Evolutionary conservation across 2,888 invertebrate genomes (phyloP).

Genomic region (Oscheius sp.): DNA sequence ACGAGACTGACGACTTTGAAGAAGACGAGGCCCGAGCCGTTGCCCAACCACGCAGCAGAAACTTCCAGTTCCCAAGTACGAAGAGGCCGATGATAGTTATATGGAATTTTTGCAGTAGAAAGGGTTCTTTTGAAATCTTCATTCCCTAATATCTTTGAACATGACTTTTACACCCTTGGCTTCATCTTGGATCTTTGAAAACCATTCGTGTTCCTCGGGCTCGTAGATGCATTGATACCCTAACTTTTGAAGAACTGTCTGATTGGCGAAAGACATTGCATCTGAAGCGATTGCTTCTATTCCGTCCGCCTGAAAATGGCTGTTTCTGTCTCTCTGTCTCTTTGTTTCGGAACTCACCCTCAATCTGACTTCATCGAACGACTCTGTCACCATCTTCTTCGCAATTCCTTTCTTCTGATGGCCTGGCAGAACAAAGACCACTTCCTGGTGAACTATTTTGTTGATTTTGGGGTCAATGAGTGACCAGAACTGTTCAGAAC

Average conservation of each 20-base stretch:
- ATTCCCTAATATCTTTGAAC: constrained; percentile 19
- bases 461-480: constrained; percentile 1
- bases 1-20: too few relatives aligned
- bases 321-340: background rate
- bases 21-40: too few relatives aligned
- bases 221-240: constrained; percentile 24
- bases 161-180: constrained; percentile 6
- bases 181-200: constrained; percentile 4
- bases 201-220: constrained; percentile 7
- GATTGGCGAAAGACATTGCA: constrained; percentile 29
- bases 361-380: constrained; percentile 9
- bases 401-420: constrained; percentile 36
- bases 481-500: constrained; percentile 21
- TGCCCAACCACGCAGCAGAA: too few relatives aligned
- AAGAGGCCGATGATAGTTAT: too few relatives aligned
- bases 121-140: too few relatives aligned
- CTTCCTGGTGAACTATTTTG: constrained; percentile 10
- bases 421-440: constrained; percentile 7
- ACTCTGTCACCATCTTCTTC: constrained; percentile 6
- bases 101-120: too few relatives aligned
- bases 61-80: too few relatives aligned
- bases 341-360: constrained; percentile 10
- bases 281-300: constrained; percentile 27
- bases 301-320: constrained; percentile 14
- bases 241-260: background rate